phyloP scores from a whole-genome alignment of 2,797 vertebrate genomes.

The Protonibea diacanthus region DNA sequence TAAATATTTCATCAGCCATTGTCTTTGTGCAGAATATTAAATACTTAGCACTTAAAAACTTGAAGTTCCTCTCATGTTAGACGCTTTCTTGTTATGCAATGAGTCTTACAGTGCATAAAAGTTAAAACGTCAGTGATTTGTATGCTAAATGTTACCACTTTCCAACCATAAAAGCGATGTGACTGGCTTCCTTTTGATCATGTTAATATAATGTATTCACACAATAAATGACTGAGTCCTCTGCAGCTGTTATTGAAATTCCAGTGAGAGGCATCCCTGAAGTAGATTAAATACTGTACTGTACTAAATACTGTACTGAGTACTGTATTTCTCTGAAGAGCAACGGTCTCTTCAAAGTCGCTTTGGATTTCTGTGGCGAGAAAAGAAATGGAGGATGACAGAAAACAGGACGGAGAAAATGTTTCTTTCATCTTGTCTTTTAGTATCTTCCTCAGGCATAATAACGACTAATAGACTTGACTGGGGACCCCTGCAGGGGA shows the following conservation, averaged over 20 bases:
- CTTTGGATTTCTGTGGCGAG: neutral
- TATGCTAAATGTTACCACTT: conserved; percentile 41
- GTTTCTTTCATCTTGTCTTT: conserved; percentile 18
- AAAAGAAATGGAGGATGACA: conserved; percentile 3
- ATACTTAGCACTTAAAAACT: conserved; percentile 65
- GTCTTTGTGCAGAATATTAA: conserved; percentile 72
- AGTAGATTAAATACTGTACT: conserved; percentile 54
- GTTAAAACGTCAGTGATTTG: conserved; percentile 44
- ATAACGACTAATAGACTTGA: conserved; percentile 25
- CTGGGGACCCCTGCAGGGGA: conserved; percentile 54
- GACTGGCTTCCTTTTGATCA: conserved; percentile 52
- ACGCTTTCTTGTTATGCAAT: conserved; percentile 53
- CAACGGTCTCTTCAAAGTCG: conserved; percentile 12
- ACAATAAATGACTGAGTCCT: conserved; percentile 62
- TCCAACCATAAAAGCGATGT: conserved; percentile 49
- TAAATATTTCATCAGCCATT: conserved; percentile 58
- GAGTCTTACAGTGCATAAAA: conserved; percentile 45
- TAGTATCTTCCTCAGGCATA: neutral
- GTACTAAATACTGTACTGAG: too few relatives aligned
- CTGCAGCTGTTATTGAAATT: conserved; percentile 56
- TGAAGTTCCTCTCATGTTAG: conserved; percentile 50
- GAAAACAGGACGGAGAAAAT: neutral
- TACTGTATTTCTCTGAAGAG: conserved; percentile 1
- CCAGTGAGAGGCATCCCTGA: conserved; percentile 38
- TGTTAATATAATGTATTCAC: conserved; percentile 63